A percentile compares a stretch with the other conserved stretches of the same genome.
Evolutionary conservation across 2,888 invertebrate genomes (phyloP).

Genomic region (Patella depressa): DNA sequence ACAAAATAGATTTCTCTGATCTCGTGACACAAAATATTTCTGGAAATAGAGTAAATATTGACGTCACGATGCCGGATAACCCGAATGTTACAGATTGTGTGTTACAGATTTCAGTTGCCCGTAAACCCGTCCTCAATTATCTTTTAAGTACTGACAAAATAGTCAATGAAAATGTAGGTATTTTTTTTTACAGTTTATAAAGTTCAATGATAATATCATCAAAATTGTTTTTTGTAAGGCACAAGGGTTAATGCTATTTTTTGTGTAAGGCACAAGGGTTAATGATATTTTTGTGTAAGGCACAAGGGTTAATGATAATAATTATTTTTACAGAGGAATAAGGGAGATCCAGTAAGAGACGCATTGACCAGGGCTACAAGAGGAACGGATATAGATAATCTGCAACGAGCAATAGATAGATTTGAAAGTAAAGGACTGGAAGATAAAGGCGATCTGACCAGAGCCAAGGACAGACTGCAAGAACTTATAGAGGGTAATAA

Average conservation of each 20-base stretch:
- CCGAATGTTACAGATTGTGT: neutral
- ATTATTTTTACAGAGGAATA: slow-evolving; percentile 21
- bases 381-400: slow-evolving; percentile 24
- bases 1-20: slow-evolving; percentile 30
- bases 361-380: slow-evolving; percentile 39
- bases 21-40: slow-evolving; percentile 30
- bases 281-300: too few species aligned
- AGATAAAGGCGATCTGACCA: slow-evolving; percentile 34
- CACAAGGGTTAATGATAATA: too few species aligned
- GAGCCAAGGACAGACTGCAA: slow-evolving; percentile 30
- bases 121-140: neutral
- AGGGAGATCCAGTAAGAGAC: slow-evolving; percentile 23
- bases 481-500: slow-evolving; percentile 27
- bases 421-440: slow-evolving; percentile 35
- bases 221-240: too few species aligned
- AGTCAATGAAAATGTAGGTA: neutral
- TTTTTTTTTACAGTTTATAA: too few species aligned
- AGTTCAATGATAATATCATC: too few species aligned
- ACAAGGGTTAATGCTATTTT: too few species aligned
- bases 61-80: slow-evolving; percentile 10
- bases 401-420: slow-evolving; percentile 39
- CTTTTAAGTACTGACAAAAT: neutral
- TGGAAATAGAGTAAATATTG: slow-evolving; percentile 28
- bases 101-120: neutral
- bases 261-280: too few species aligned